Evolutionary conservation across 2,113 vertebrate species (phyloP).

Genomic region (Heliornis fulica): DNA sequence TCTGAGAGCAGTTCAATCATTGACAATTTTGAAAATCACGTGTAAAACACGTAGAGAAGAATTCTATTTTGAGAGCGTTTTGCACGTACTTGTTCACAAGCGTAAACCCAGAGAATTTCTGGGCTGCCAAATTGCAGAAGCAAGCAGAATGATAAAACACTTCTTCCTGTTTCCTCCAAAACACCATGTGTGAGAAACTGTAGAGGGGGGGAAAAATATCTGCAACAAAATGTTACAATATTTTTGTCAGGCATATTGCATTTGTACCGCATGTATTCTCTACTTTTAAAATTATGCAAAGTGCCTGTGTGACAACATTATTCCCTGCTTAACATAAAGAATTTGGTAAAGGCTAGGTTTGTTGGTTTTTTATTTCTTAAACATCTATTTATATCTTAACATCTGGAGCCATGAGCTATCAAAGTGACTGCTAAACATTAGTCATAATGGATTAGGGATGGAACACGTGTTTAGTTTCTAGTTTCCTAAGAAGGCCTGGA

Average conservation of each 20-base stretch:
- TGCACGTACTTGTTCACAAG: not conserved
- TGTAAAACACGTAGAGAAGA: not conserved
- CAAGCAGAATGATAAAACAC: not conserved
- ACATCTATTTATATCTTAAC: not conserved
- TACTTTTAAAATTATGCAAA: not conserved
- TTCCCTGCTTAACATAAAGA: not conserved
- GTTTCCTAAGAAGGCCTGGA: not conserved
- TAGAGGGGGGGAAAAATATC: not conserved
- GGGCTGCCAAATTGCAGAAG: not conserved
- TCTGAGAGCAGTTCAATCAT: not conserved
- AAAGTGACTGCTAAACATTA: not conserved
- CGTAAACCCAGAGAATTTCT: not conserved
- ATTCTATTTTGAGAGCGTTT: not conserved
- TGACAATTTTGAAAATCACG: not conserved
- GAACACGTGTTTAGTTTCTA: not conserved
- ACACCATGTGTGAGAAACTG: constrained; percentile 2
- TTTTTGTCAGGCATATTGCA: not conserved
- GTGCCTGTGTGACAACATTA: not conserved
- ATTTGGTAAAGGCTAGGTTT: not conserved
- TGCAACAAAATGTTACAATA: not conserved
- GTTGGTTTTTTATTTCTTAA: not conserved
- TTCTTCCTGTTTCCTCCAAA: constrained; percentile 14
- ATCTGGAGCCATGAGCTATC: not conserved
- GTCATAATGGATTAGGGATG: not conserved
- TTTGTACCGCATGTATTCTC: not conserved